Base-by-base conservation (phyloP, 2,113 vertebrate species). In the Zosterops pallidus region DNA sequence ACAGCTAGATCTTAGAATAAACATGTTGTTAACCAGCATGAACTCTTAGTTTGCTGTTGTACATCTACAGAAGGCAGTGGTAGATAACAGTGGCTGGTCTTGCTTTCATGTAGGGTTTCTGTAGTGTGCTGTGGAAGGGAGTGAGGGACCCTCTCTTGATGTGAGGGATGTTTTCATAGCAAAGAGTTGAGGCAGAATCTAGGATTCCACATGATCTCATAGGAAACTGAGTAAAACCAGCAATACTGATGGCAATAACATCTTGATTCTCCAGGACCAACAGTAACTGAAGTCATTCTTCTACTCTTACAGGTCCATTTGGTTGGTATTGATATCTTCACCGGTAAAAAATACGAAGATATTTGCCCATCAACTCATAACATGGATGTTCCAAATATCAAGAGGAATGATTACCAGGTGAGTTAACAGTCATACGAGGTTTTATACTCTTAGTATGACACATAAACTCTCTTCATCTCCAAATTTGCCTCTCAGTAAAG, bases 311-410 rank as follows among this genome's bases (percentile, higher is more conserved):
- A 99, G 99, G 99, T 99, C 90, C 99, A 99, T 95, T 92, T 99
- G 98, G 99, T 99, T 97, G 99, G 99, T 82, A 99, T 99, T 69
- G 99, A 99, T 97, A 99, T 99, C 96, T 99, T 99, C 98, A 99
- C 98, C 87, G 99, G 99, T 92, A 99, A 99, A 98, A 99, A 99
- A 95, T 99, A 99, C 68, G 99, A 99, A 98, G 99, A 99, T 97
- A 99, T 99, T 97, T 99, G 99, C 75, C 99, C 99, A 83, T 99
- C 99, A 60, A 99, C 99, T 98, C 99, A 99, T 97, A 99, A 99
- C 97, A 99, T 99, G 99, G 99, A 99, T 96, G 99, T 99, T 89
- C 99, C 99, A 83, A 98, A 98, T 97, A 99, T 99, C 97, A 99
- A 99, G 97, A 99, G 99, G 97, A 98, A 97, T 96, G 99, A 99